Percentiles rank a stretch among this genome's conserved stretches.
phyloP scores from a whole-genome alignment of 2,113 vertebrate genomes.

The Calyptomena viridis region DNA sequence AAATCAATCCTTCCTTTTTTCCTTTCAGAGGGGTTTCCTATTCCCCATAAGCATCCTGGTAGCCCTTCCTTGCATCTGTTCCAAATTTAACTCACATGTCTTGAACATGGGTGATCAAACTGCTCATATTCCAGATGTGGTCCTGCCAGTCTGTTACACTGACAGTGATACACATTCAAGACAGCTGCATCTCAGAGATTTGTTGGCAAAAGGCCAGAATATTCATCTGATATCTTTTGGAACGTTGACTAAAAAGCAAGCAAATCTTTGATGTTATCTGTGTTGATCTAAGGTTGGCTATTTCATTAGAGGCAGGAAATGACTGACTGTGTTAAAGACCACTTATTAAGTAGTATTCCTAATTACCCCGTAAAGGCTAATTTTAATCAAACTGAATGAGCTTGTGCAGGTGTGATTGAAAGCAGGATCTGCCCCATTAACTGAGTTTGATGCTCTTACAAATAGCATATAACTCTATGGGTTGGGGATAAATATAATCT shows the following conservation, averaged over 20 bases:
- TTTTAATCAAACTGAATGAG: neutral
- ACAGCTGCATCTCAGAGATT: neutral
- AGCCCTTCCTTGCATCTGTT: neutral
- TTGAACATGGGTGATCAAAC: neutral
- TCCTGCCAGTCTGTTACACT: neutral
- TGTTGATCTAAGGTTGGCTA: constrained; percentile 13
- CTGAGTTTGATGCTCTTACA: neutral
- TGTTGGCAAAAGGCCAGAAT: neutral
- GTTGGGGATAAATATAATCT: neutral
- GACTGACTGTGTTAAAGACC: neutral
- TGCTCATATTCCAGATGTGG: neutral
- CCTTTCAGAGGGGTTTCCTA: neutral
- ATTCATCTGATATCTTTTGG: neutral
- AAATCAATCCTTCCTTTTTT: neutral
- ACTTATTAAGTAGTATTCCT: neutral
- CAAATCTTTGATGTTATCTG: constrained; percentile 28
- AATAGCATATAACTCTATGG: neutral
- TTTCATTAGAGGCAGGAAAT: neutral
- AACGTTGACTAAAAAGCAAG: neutral
- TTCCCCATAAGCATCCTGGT: neutral
- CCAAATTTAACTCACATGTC: neutral
- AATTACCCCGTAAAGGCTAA: neutral
- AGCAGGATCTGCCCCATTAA: neutral
- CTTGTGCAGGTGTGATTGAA: neutral
- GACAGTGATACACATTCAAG: neutral